These are phyloP conservation scores for Ecliptopera silaceata DNA, from an alignment of 2,888 invertebrate genomes.

Conservation along the genomic window DNA sequence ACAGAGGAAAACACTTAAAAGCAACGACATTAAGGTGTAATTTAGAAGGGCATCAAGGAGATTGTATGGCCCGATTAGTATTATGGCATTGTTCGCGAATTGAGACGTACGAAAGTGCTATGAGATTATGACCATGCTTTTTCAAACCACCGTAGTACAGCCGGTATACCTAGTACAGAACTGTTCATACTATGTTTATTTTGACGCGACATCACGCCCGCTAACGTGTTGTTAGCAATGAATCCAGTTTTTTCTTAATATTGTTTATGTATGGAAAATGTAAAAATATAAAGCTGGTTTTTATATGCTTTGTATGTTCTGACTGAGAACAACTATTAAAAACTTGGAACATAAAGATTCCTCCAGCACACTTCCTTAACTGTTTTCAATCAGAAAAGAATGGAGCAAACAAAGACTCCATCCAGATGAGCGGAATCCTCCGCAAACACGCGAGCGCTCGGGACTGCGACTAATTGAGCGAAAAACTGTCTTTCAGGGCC, in stretches of 20 bases:
- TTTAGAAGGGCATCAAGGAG: conserved; percentile 25
- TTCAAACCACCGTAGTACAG: neutral
- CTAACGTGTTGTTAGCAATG: no score
- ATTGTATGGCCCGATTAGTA: conserved; percentile 30
- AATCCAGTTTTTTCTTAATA: no score
- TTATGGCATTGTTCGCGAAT: conserved; percentile 33
- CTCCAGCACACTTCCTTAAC: conserved; percentile 9
- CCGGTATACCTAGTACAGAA: neutral
- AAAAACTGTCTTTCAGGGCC: conserved; percentile 33
- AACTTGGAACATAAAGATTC: neutral
- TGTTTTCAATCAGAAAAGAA: conserved; percentile 28
- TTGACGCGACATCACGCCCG: no score
- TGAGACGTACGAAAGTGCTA: conserved; percentile 20
- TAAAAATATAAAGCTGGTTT: no score
- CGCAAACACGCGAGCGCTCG: conserved; percentile 4
- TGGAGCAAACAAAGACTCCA: conserved; percentile 19
- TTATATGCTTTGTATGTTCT: no score
- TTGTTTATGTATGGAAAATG: no score
- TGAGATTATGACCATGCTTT: conserved; percentile 12
- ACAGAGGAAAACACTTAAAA: conserved; percentile 23
- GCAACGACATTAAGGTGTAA: conserved; percentile 22
- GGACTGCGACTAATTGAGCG: conserved; percentile 35
- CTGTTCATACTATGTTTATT: neutral
- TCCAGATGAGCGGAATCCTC: conserved; percentile 1
- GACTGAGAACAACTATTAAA: no score